Percentiles rank a stretch among this genome's conserved stretches.
Evolutionary conservation across 1,140 invertebrate species (phyloP).

Genomic region (Drosophila carrolli): DNA sequence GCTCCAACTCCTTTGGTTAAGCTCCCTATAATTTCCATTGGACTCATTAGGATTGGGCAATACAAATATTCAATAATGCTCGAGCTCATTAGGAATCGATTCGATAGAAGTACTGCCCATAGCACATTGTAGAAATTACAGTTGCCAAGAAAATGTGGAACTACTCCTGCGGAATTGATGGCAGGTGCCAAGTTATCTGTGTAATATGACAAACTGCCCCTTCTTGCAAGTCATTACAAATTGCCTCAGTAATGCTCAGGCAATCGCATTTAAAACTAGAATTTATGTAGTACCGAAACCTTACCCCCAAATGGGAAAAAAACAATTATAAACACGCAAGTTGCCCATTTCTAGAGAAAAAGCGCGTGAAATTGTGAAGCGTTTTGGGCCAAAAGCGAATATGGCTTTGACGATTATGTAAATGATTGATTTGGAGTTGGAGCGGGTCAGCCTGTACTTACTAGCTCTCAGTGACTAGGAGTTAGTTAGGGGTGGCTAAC

Average conservation of each 20-base stretch:
- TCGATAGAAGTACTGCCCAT: slow-evolving; percentile 4
- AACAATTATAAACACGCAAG: slow-evolving; percentile 71
- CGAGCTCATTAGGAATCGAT: slow-evolving; percentile 48
- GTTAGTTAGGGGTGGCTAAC: slow-evolving; percentile 39
- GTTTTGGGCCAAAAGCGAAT: slow-evolving; percentile 26
- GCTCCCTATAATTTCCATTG: slow-evolving; percentile 17
- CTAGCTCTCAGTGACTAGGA: slow-evolving; percentile 27
- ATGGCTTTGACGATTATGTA: slow-evolving; percentile 58
- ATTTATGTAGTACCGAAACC: neutral
- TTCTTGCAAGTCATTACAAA: slow-evolving; percentile 28
- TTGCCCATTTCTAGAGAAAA: slow-evolving; percentile 59
- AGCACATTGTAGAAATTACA: neutral
- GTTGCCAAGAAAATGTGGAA: neutral
- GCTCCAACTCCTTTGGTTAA: neutral
- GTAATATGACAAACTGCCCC: slow-evolving; percentile 46
- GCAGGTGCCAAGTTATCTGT: slow-evolving; percentile 46
- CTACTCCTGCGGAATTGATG: neutral
- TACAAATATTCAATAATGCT: slow-evolving; percentile 52
- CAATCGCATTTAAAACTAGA: slow-evolving; percentile 23
- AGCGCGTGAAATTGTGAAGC: slow-evolving; percentile 65
- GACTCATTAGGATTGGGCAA: slow-evolving; percentile 31
- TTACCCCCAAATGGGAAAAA: slow-evolving; percentile 3
- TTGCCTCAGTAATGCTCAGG: slow-evolving; percentile 18
- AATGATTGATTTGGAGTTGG: slow-evolving; percentile 63
- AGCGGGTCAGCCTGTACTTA: slow-evolving; percentile 56